A percentile compares a stretch with the other conserved stretches of the same genome.
Evolutionary conservation across 1,140 invertebrate species (phyloP).

Genomic region (Chelonus insularis): DNA sequence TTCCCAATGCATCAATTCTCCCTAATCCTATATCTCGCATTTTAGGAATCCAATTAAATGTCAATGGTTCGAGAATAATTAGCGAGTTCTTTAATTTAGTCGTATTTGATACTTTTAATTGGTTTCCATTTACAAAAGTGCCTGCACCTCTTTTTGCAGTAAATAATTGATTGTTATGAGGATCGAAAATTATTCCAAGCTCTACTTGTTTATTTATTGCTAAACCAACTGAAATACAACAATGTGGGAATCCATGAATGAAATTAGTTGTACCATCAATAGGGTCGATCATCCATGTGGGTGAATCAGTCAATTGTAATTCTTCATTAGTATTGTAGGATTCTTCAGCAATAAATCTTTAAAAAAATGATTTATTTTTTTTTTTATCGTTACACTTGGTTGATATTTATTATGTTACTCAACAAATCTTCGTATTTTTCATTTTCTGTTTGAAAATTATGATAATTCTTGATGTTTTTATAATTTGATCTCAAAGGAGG

Average conservation of each 20-base stretch:
- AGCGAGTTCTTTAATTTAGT: slow-evolving; percentile 41
- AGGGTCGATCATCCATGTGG: slow-evolving; percentile 91
- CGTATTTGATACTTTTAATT: slow-evolving; percentile 38
- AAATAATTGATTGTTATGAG: slow-evolving; percentile 72
- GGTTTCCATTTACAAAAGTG: slow-evolving; percentile 73
- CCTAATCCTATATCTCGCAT: slow-evolving; percentile 32
- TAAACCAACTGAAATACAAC: slow-evolving; percentile 69
- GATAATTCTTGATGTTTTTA: no score
- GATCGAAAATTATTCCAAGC: slow-evolving; percentile 77
- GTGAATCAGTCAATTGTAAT: slow-evolving; percentile 72
- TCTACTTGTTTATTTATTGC: slow-evolving; percentile 69
- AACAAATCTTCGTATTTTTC: no score
- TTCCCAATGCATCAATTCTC: slow-evolving; percentile 31
- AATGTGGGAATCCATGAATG: slow-evolving; percentile 66
- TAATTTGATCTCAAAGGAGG: no score
- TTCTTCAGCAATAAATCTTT: slow-evolving; percentile 86
- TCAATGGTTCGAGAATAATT: slow-evolving; percentile 33
- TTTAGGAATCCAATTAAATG: not conserved
- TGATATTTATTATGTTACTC: no score
- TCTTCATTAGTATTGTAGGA: slow-evolving; percentile 57
- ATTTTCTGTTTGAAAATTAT: no score
- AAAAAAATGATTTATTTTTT: slow-evolving; percentile 11
- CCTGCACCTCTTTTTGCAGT: slow-evolving; percentile 73
- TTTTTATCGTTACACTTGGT: no score
- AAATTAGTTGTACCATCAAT: slow-evolving; percentile 79